Percentiles rank a stretch among this genome's conserved stretches.
phyloP scores from a whole-genome alignment of 2,113 vertebrate species.

The Aleadryas rufinucha region DNA sequence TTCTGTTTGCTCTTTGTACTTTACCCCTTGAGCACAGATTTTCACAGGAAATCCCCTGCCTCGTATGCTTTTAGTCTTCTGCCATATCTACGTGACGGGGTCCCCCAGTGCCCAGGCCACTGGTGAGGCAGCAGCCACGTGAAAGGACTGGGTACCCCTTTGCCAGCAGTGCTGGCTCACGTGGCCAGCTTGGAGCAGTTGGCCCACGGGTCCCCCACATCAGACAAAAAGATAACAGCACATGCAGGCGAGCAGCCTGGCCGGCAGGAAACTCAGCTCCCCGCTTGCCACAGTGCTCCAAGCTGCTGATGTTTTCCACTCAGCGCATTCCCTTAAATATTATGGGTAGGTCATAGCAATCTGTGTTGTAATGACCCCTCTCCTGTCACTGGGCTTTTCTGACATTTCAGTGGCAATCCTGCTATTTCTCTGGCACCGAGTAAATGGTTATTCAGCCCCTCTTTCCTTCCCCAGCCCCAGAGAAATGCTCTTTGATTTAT shows the following conservation, averaged over 20 bases:
- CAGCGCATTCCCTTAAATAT: background rate
- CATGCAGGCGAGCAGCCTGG: background rate
- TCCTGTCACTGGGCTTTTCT: background rate
- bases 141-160: background rate
- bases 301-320: background rate
- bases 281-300: background rate
- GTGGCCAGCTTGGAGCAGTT: rapidly evolving
- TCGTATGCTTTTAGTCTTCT: background rate
- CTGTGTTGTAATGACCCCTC: background rate
- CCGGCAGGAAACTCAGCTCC: background rate
- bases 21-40: background rate
- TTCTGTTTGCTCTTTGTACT: background rate
- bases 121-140: background rate
- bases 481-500: slow-evolving; percentile 53
- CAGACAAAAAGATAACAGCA: background rate
- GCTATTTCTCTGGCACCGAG: background rate
- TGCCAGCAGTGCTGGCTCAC: background rate
- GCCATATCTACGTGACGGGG: rapidly evolving
- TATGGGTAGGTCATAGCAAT: background rate
- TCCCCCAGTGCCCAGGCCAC: background rate
- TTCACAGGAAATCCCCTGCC: background rate
- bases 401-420: background rate
- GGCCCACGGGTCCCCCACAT: rapidly evolving
- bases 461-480: background rate
- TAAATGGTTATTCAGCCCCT: background rate